Evolutionary conservation across 2,113 vertebrate genomes (phyloP).

Genomic region (Mirounga angustirostris): DNA sequence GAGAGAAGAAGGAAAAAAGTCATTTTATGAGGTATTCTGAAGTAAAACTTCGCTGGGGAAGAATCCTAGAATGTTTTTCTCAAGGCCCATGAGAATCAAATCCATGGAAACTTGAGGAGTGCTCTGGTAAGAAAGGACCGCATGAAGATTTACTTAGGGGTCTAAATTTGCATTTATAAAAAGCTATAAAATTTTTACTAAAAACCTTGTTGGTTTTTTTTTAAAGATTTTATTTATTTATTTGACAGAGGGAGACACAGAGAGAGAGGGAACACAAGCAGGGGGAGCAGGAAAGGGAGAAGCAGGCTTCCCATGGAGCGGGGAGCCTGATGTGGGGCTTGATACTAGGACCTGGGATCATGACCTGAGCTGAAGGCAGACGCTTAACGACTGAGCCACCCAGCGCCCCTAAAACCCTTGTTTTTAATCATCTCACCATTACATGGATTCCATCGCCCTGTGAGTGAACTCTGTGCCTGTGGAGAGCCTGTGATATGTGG

Average conservation of each 20-base stretch:
- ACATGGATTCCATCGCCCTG: not conserved
- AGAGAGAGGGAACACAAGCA: too few relatives aligned
- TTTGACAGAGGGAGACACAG: too few relatives aligned
- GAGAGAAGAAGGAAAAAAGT: not conserved
- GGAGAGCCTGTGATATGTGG: not conserved
- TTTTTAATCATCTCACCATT: constrained; percentile 41
- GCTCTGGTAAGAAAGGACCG: constrained; percentile 27
- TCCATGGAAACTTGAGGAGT: constrained; percentile 68
- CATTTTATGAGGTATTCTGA: constrained; percentile 27
- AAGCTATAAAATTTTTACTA: not conserved
- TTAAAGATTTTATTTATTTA: too few relatives aligned
- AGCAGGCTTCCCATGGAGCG: too few relatives aligned
- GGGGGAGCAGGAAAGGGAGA: too few relatives aligned
- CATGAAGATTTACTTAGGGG: not conserved
- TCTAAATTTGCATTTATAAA: constrained; percentile 61
- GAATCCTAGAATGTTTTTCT: constrained; percentile 47
- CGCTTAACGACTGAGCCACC: too few relatives aligned
- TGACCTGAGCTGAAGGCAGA: too few relatives aligned
- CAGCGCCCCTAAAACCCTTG: not conserved
- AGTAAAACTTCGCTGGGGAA: constrained; percentile 41
- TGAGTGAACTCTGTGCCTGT: not conserved
- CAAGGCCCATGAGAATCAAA: constrained; percentile 46
- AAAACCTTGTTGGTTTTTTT: not conserved
- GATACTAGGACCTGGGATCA: too few relatives aligned
- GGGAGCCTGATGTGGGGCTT: too few relatives aligned